Evolutionary conservation across 2,797 vertebrate species (phyloP).

Genomic region (Mycteria americana): DNA sequence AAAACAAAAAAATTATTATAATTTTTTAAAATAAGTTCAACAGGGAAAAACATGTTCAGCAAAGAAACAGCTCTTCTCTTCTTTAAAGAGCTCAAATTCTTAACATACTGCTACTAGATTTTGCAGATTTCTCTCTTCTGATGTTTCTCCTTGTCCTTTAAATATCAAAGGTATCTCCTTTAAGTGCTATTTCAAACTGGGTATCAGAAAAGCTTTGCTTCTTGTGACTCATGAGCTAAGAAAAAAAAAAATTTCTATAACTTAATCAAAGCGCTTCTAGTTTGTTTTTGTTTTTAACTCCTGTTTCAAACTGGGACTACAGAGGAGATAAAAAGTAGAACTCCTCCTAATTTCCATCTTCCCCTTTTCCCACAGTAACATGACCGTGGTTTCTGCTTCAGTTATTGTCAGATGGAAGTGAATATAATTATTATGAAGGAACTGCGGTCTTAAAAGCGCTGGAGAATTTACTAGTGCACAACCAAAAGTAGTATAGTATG

Average conservation of each 20-base stretch:
- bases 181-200: not conserved
- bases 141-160: not conserved
- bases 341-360: not conserved
- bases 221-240: not conserved
- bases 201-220: not conserved
- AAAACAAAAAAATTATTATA: not conserved
- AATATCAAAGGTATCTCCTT: not conserved
- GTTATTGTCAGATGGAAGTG: not conserved
- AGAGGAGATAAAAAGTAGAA: not conserved
- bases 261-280: not conserved
- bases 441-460: not conserved
- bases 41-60: not conserved
- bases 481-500: not conserved
- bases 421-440: not conserved
- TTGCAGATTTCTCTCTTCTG: not conserved
- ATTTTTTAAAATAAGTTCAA: not conserved
- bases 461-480: not conserved
- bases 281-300: not conserved
- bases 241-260: not conserved
- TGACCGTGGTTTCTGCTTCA: not conserved
- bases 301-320: not conserved
- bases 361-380: not conserved
- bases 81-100: not conserved
- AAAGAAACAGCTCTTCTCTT: not conserved
- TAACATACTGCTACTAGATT: not conserved